Conservation (phyloP, 1,140 invertebrate genomes). For the Drosophila arawakana region DNA sequence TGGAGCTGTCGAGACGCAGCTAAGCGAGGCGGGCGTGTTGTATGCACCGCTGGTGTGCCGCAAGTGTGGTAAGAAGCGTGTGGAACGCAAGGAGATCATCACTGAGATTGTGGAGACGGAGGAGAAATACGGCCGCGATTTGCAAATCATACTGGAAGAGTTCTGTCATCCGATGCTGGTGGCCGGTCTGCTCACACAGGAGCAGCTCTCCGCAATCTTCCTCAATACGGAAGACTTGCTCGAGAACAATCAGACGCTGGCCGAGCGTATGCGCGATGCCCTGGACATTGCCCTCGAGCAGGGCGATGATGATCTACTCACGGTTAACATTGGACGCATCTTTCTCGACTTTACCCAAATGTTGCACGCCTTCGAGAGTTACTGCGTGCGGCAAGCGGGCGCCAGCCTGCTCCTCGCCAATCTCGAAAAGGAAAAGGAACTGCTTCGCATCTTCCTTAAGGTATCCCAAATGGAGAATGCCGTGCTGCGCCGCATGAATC, state of each 20-base stretch:
- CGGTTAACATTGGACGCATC: slow-evolving; percentile 95
- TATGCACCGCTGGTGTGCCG: slow-evolving; percentile 93
- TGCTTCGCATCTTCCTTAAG: slow-evolving; percentile 96
- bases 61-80: slow-evolving; percentile 93
- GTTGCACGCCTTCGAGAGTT: slow-evolving; percentile 97
- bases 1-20: slow-evolving; percentile 88
- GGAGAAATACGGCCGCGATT: slow-evolving; percentile 96
- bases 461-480: slow-evolving; percentile 99
- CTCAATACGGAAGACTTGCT: slow-evolving; percentile 96
- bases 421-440: slow-evolving; percentile 97
- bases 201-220: slow-evolving; percentile 95
- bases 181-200: slow-evolving; percentile 92
- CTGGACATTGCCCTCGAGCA: slow-evolving; percentile 93
- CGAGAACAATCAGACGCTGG: slow-evolving; percentile 94
- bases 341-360: slow-evolving; percentile 96
- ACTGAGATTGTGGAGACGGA: slow-evolving; percentile 98
- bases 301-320: slow-evolving; percentile 92
- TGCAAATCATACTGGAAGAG: slow-evolving; percentile 96
- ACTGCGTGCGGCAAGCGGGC: slow-evolving; percentile 95
- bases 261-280: slow-evolving; percentile 93
- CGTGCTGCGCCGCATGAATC: slow-evolving; percentile 96
- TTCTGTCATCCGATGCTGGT: slow-evolving; percentile 97
- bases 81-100: slow-evolving; percentile 97
- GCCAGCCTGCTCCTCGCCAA: slow-evolving; percentile 95
- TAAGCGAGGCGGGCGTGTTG: slow-evolving; percentile 89